Evolutionary conservation across 2,113 vertebrate genomes (phyloP).

Genomic region (Coracopsis vasa): DNA sequence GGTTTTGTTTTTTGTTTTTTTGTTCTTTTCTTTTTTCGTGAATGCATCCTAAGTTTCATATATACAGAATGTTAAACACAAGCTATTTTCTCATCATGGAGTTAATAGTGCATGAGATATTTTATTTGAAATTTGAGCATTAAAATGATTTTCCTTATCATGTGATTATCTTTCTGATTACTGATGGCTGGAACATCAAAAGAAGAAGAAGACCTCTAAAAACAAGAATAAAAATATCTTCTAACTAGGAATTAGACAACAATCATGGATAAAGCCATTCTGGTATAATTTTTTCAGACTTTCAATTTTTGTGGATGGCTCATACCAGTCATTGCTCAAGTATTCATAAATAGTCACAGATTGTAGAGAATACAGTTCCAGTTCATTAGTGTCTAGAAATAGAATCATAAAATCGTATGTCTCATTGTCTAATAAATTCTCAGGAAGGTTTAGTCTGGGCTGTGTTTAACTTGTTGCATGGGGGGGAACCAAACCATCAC

Average conservation of each 20-base stretch:
- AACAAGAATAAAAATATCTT: background rate
- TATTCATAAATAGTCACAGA: background rate
- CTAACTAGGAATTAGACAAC: background rate
- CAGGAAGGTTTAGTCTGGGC: background rate
- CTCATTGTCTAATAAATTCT: background rate
- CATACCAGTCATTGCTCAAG: background rate
- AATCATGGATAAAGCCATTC: background rate
- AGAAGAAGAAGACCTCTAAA: background rate
- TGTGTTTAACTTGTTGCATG: background rate
- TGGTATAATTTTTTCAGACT: background rate
- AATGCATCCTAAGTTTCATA: background rate
- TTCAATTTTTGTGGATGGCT: background rate
- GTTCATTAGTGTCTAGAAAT: background rate
- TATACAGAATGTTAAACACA: background rate
- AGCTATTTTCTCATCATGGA: background rate
- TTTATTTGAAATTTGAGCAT: background rate
- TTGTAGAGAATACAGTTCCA: background rate
- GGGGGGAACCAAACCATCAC: background rate
- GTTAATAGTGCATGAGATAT: background rate
- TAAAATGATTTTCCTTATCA: background rate
- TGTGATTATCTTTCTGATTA: background rate
- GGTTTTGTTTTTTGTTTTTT: too few relatives aligned
- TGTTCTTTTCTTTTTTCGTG: background rate
- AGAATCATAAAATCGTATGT: background rate
- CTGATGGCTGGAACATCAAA: background rate